These are phyloP conservation scores for Dermatophagoides farinae DNA, from an alignment of 1,140 invertebrate genomes.

Conservation along the genomic window DNA sequence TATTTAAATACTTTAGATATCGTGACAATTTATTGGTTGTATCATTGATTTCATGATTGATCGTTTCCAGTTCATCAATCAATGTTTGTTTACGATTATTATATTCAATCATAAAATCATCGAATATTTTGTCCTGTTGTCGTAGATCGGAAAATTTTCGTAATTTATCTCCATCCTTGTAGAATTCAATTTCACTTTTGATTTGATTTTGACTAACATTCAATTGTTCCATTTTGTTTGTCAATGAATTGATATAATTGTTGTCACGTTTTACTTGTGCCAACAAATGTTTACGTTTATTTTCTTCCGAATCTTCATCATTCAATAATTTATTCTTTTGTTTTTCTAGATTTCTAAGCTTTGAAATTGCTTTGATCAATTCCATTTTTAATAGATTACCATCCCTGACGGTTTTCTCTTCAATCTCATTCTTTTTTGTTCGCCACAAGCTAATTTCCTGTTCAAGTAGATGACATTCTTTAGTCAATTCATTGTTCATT, in stretches of 20 bases:
- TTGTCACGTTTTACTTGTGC: slow-evolving; percentile 16
- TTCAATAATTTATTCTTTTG: slow-evolving; percentile 11
- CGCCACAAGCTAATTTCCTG: slow-evolving; percentile 1
- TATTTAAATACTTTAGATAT: slow-evolving; percentile 8
- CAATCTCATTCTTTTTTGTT: slow-evolving; percentile 1
- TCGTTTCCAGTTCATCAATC: not conserved
- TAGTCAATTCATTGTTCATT: not conserved
- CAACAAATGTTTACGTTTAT: slow-evolving; percentile 9
- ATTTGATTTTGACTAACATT: not conserved
- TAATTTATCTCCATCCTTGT: slow-evolving; percentile 5
- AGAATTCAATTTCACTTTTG: slow-evolving; percentile 1
- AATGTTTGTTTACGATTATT: not conserved
- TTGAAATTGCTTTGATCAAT: slow-evolving; percentile 1
- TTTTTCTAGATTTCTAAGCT: slow-evolving; percentile 9
- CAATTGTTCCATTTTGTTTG: not conserved
- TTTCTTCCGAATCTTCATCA: not conserved
- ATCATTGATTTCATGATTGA: slow-evolving; percentile 11
- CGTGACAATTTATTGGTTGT: not conserved
- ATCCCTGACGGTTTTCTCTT: not conserved
- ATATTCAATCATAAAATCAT: slow-evolving; percentile 8
- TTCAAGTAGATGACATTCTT: slow-evolving; percentile 9
- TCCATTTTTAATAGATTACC: slow-evolving; percentile 1
- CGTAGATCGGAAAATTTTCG: slow-evolving; percentile 12
- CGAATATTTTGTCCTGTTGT: slow-evolving; percentile 9
- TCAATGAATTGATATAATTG: slow-evolving; percentile 4